Percentiles rank a stretch among this genome's conserved stretches.
Evolutionary conservation across 2,888 invertebrate species (phyloP).

Genomic region (Dioctria linearis): DNA sequence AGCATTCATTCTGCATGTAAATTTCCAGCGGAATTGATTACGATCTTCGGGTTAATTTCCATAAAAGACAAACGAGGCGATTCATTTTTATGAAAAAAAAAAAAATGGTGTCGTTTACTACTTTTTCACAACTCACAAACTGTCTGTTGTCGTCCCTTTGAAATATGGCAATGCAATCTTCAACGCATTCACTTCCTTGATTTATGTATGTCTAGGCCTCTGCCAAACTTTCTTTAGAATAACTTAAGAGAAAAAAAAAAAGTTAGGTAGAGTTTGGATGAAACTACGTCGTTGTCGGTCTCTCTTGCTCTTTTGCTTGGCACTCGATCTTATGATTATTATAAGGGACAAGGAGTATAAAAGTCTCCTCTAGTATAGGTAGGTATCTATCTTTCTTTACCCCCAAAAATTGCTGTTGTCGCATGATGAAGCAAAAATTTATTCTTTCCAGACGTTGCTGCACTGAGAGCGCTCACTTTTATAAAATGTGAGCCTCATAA

Average conservation of each 20-base stretch:
- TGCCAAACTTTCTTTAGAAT: slow-evolving; percentile 46
- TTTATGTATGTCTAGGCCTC: slow-evolving; percentile 31
- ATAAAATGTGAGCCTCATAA: slow-evolving; percentile 39
- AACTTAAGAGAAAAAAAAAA: not conserved
- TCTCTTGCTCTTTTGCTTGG: not conserved
- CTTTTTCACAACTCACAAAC: not conserved
- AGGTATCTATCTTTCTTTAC: slow-evolving; percentile 3
- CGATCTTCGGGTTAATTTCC: slow-evolving; percentile 28
- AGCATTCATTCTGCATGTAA: not conserved
- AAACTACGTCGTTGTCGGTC: not conserved
- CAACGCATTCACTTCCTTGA: slow-evolving; percentile 34
- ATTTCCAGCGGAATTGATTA: slow-evolving; percentile 29
- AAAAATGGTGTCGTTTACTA: slow-evolving; percentile 10
- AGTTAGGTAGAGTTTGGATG: not conserved
- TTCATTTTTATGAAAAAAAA: not conserved
- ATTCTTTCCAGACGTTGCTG: not conserved
- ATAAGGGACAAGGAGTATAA: not conserved
- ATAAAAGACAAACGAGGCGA: slow-evolving; percentile 8
- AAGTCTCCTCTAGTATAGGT: not conserved
- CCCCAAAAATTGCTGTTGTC: not conserved
- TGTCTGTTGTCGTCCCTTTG: not conserved
- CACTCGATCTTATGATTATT: slow-evolving; percentile 18
- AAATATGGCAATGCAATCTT: slow-evolving; percentile 18
- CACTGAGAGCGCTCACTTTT: slow-evolving; percentile 5
- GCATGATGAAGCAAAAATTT: slow-evolving; percentile 21